Percentiles rank a stretch among this genome's conserved stretches.
phyloP scores from a whole-genome alignment of 2,113 vertebrate species.

The Sciurus niger region DNA sequence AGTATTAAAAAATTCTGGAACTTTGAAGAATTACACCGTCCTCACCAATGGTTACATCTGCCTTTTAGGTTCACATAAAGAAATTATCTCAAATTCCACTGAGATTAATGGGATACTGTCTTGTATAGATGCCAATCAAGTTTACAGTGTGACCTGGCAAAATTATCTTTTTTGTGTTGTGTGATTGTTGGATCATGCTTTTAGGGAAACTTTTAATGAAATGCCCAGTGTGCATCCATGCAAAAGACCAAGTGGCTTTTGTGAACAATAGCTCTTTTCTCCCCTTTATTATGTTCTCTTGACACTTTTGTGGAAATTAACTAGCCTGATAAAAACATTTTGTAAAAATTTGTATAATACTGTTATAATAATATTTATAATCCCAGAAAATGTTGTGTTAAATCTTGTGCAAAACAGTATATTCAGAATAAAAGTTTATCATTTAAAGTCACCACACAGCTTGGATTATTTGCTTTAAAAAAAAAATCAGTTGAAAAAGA shows the following conservation, averaged over 20 bases:
- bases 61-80: constrained; percentile 74
- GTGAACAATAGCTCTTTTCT: constrained; percentile 86
- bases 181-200: constrained; percentile 91
- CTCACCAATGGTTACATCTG: constrained; percentile 80
- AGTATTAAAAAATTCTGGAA: constrained; percentile 79
- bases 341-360: constrained; percentile 99
- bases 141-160: constrained; percentile 84
- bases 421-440: constrained; percentile 99
- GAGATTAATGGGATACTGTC: constrained; percentile 87
- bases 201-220: constrained; percentile 89
- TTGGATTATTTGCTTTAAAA: constrained; percentile 61
- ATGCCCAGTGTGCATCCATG: constrained; percentile 89
- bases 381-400: constrained; percentile 94
- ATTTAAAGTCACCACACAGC: constrained; percentile 89
- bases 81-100: constrained; percentile 80
- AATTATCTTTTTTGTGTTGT: constrained; percentile 86
- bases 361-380: constrained; percentile 98
- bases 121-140: constrained; percentile 87
- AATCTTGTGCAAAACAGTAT: constrained; percentile 98
- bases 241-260: constrained; percentile 85
- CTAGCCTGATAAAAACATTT: constrained; percentile 95
- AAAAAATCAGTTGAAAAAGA: background rate
- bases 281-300: constrained; percentile 96
- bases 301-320: constrained; percentile 98
- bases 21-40: constrained; percentile 79